Conservation (phyloP, 2,113 vertebrate species). For the Poeciliopsis occidentalis region DNA sequence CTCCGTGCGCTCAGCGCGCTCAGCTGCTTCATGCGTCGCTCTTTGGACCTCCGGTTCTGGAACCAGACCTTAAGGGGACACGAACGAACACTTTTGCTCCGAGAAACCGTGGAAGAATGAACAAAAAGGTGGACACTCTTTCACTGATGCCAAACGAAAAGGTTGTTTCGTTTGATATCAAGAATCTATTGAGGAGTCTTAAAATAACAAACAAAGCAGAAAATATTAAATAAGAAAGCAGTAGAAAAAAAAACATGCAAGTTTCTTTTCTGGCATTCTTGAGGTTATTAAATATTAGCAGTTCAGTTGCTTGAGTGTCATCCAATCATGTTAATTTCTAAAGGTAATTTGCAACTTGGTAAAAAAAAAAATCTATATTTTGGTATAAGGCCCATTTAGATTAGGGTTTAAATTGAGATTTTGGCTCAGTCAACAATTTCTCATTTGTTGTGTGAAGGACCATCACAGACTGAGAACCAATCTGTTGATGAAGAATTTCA, state of each 20-base stretch:
- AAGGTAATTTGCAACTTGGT: neutral
- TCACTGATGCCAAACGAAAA: too few species aligned
- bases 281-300: too few species aligned
- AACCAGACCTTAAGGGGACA: slow-evolving; percentile 89
- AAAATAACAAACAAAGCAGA: neutral
- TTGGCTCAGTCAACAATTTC: neutral
- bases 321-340: neutral
- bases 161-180: neutral
- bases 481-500: neutral
- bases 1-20: slow-evolving; percentile 90
- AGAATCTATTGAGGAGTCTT: neutral
- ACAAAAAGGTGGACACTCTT: too few species aligned
- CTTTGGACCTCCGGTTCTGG: slow-evolving; percentile 96
- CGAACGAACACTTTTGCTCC: neutral
- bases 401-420: neutral
- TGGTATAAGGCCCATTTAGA: too few species aligned
- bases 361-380: too few species aligned
- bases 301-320: neutral
- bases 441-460: neutral
- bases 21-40: slow-evolving; percentile 96
- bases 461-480: neutral
- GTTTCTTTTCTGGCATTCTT: too few species aligned
- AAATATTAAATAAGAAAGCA: too few species aligned
- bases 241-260: too few species aligned
- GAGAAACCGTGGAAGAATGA: neutral